Evolutionary conservation across 1,140 invertebrate genomes (phyloP).

Genomic region (Cotesia vestalis): DNA sequence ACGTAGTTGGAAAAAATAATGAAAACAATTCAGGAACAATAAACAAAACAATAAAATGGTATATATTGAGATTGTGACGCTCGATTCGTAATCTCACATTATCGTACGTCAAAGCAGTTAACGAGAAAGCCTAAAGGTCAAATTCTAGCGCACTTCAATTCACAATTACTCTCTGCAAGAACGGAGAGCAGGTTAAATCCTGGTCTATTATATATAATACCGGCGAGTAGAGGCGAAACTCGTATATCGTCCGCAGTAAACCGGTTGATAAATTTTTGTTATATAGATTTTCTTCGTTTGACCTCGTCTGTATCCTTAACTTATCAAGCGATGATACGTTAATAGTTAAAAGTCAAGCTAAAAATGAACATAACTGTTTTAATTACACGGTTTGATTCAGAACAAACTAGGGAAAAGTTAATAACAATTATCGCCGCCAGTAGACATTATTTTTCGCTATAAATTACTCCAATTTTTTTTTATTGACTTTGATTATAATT

Average conservation of each 20-base stretch:
- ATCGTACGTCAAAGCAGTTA: conserved; percentile 1
- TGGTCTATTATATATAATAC: not conserved
- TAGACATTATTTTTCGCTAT: not conserved
- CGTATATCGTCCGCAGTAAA: no score
- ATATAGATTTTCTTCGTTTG: no score
- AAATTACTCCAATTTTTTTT: no score
- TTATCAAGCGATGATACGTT: no score
- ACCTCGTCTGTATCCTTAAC: no score
- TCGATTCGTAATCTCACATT: conserved; percentile 22
- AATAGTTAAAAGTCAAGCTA: no score
- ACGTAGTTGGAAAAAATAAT: no score
- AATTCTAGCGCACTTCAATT: conserved; percentile 14
- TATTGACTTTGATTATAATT: no score
- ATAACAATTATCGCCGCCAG: not conserved
- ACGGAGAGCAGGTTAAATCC: conserved; percentile 8
- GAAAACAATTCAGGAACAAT: not conserved
- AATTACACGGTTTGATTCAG: no score
- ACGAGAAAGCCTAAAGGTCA: conserved; percentile 26
- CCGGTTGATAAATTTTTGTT: no score
- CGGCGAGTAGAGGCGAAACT: no score
- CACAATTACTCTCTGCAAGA: conserved; percentile 14
- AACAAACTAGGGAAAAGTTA: not conserved
- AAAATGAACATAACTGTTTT: no score
- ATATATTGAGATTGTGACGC: conserved; percentile 9
- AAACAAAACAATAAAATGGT: not conserved